These are phyloP conservation scores for Macrophya annulata DNA, from an alignment of 2,888 invertebrate species.

Conservation along the genomic window DNA sequence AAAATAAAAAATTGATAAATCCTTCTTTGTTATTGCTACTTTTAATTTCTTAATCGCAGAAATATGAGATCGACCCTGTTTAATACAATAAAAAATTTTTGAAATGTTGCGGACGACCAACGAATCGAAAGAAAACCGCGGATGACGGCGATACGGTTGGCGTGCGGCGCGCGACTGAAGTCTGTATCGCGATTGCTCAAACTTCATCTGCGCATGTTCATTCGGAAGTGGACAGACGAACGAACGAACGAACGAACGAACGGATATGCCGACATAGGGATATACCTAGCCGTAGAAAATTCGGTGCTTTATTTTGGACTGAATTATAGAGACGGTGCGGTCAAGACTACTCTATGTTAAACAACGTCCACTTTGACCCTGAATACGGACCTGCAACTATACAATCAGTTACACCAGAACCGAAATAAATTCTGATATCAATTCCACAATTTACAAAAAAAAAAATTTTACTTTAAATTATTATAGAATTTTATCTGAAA, in stretches of 20 bases:
- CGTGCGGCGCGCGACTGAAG: constrained; percentile 55
- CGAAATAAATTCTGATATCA: neutral
- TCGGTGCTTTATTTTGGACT: neutral
- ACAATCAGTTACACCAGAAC: neutral
- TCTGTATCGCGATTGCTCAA: constrained; percentile 47
- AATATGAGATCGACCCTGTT: neutral
- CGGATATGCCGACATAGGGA: constrained; percentile 25
- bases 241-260: constrained; percentile 20
- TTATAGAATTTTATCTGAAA: neutral
- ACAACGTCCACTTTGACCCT: neutral
- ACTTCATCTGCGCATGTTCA: constrained; percentile 52
- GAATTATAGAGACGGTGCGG: no score
- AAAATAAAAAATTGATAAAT: neutral
- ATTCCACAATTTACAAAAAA: neutral
- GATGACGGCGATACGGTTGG: constrained; percentile 36
- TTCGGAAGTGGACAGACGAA: constrained; percentile 49
- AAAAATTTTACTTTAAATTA: neutral
- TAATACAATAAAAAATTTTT: neutral
- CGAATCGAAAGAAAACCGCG: constrained; percentile 42
- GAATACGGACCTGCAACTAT: neutral
- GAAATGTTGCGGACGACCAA: neutral
- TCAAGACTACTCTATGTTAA: neutral
- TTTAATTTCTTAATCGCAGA: neutral
- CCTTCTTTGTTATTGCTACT: neutral
- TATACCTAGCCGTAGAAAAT: neutral